Percentiles rank a stretch among this genome's conserved stretches.
Evolutionary conservation across 2,797 vertebrate species (phyloP).

Genomic region (Eulemur rubriventer): DNA sequence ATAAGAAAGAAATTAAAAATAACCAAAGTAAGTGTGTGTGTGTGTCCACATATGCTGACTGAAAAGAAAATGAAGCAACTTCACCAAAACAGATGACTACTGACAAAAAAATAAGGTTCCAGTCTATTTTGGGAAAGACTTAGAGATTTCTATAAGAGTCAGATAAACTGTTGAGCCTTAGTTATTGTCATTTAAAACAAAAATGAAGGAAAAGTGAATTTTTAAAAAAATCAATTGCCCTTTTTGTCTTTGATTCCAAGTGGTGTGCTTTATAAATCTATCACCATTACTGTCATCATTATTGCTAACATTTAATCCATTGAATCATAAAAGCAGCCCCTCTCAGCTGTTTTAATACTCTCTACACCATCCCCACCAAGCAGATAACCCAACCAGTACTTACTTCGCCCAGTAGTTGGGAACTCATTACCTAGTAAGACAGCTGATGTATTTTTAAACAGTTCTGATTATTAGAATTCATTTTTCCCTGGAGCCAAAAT

Average conservation of each 20-base stretch:
- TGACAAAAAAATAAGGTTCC: neutral
- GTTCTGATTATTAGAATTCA: constrained; percentile 32
- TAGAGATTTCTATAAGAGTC: constrained; percentile 7
- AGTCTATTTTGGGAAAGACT: constrained; percentile 10
- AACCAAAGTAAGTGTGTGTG: neutral
- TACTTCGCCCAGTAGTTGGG: neutral
- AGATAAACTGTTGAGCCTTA: neutral
- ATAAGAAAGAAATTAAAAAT: neutral
- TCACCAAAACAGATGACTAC: neutral
- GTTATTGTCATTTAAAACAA: constrained; percentile 39
- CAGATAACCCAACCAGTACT: neutral
- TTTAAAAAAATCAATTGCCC: neutral
- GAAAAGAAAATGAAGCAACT: neutral
- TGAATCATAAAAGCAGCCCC: neutral
- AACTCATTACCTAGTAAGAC: neutral
- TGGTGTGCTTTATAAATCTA: constrained; percentile 10
- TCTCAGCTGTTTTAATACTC: neutral
- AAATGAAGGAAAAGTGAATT: neutral
- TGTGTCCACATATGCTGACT: neutral
- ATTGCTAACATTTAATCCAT: neutral
- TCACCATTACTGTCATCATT: neutral
- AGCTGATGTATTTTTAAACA: neutral
- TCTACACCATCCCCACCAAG: neutral
- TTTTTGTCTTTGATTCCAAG: constrained; percentile 32
- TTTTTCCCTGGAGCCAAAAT: neutral